A percentile compares a stretch with the other conserved stretches of the same genome.
phyloP scores from a whole-genome alignment of 2,113 vertebrate genomes.

The Zosterops lateralis region DNA sequence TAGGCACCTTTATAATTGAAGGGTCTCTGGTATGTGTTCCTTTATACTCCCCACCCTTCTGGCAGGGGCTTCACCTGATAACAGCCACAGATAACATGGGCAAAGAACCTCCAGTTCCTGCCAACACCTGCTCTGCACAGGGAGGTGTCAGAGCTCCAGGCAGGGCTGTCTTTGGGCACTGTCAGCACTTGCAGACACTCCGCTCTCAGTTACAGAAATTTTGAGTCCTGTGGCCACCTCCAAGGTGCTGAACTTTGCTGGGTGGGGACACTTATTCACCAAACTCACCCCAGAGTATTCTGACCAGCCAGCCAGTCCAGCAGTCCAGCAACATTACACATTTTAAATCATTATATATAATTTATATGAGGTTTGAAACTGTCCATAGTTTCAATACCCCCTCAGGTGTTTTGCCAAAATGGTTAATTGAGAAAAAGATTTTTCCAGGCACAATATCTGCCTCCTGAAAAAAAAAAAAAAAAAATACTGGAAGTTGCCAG shows the following conservation, averaged over 20 bases:
- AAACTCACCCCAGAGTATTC: neutral
- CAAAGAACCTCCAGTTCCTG: neutral
- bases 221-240: neutral
- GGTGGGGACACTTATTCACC: neutral
- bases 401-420: neutral
- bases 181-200: neutral
- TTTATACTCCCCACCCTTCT: neutral
- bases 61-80: slow-evolving; percentile 15
- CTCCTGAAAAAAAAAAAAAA: neutral
- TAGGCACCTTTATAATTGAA: slow-evolving; percentile 12
- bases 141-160: neutral
- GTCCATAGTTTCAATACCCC: neutral
- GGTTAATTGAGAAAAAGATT: neutral
- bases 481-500: neutral
- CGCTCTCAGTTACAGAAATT: neutral
- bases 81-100: neutral
- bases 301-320: neutral
- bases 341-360: neutral
- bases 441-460: neutral
- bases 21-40: slow-evolving; percentile 2
- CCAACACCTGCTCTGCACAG: slow-evolving; percentile 30
- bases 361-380: neutral
- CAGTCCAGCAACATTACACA: neutral
- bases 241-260: neutral
- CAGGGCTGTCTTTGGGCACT: neutral